A percentile compares a stretch with the other conserved stretches of the same genome.
These are phyloP conservation scores for Vespertilio murinus DNA, from an alignment of 2,797 vertebrate genomes.

Conservation along the genomic window DNA sequence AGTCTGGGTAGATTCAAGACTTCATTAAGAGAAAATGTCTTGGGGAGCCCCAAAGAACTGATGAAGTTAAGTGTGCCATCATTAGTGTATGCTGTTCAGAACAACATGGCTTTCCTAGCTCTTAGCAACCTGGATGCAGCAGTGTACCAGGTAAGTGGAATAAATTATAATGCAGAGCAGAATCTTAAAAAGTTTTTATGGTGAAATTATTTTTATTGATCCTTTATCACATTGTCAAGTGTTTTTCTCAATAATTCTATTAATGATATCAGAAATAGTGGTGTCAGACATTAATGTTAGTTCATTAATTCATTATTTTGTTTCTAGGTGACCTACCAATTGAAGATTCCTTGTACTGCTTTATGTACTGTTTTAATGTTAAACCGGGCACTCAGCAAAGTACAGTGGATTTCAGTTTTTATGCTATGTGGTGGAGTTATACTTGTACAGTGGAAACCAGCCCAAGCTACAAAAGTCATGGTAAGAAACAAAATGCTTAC, in stretches of 20 bases:
- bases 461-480: slow-evolving; percentile 92
- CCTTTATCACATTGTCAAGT: neutral
- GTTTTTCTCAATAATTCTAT: neutral
- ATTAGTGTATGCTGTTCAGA: slow-evolving; percentile 95
- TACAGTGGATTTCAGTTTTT: slow-evolving; percentile 97
- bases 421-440: slow-evolving; percentile 95
- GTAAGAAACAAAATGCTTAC: slow-evolving; percentile 80
- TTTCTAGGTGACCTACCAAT: slow-evolving; percentile 94
- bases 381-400: slow-evolving; percentile 90
- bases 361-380: slow-evolving; percentile 97
- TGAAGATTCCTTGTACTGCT: slow-evolving; percentile 98
- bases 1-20: slow-evolving; percentile 86
- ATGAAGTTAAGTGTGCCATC: slow-evolving; percentile 96
- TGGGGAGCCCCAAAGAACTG: slow-evolving; percentile 91
- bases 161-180: neutral
- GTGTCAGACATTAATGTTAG: neutral
- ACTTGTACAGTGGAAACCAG: slow-evolving; percentile 95
- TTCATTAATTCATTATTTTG: neutral
- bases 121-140: slow-evolving; percentile 97
- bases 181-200: neutral
- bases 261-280: slow-evolving; percentile 29
- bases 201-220: slow-evolving; percentile 12
- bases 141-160: slow-evolving; percentile 92
- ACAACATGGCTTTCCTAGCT: slow-evolving; percentile 98
- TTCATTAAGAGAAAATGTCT: slow-evolving; percentile 89